A percentile compares a stretch with the other conserved stretches of the same genome.
phyloP scores from a whole-genome alignment of 2,113 vertebrate species.

The Brachypodius melanocephalos region DNA sequence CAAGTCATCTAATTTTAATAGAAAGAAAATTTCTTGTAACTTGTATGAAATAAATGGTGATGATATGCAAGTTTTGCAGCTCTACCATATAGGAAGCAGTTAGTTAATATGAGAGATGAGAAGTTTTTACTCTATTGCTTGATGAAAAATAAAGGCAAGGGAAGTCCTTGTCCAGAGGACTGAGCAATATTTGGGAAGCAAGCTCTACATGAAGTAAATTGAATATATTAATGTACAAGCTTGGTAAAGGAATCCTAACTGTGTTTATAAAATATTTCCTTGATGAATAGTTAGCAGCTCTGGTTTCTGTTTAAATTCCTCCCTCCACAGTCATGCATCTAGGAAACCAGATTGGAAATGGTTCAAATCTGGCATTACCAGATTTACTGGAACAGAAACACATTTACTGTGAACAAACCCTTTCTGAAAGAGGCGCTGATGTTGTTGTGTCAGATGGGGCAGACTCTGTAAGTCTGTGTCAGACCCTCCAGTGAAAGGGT shows the following conservation, averaged over 20 bases:
- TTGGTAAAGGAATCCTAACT: slow-evolving; percentile 52
- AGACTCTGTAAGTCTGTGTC: background rate
- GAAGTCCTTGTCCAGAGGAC: background rate
- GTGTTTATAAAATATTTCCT: slow-evolving; percentile 58
- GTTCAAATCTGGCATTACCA: background rate
- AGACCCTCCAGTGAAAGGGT: background rate
- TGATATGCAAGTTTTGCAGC: background rate
- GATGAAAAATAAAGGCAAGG: background rate
- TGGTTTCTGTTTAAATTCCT: slow-evolving; percentile 74
- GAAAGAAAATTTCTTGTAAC: background rate
- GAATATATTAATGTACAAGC: slow-evolving; percentile 20
- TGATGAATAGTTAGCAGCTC: slow-evolving; percentile 47
- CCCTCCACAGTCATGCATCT: slow-evolving; percentile 9
- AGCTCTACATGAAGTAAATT: background rate
- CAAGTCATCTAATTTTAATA: background rate
- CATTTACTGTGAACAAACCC: background rate
- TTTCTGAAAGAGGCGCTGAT: background rate
- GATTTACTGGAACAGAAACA: slow-evolving; percentile 3
- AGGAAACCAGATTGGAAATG: slow-evolving; percentile 6
- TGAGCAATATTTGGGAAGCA: slow-evolving; percentile 18
- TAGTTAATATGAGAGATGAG: background rate
- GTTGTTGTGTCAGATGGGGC: background rate
- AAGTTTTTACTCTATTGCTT: background rate
- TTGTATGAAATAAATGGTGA: background rate
- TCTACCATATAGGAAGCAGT: background rate